Conservation (phyloP, 2,113 vertebrate species). For the Gallinago jamesoni region DNA sequence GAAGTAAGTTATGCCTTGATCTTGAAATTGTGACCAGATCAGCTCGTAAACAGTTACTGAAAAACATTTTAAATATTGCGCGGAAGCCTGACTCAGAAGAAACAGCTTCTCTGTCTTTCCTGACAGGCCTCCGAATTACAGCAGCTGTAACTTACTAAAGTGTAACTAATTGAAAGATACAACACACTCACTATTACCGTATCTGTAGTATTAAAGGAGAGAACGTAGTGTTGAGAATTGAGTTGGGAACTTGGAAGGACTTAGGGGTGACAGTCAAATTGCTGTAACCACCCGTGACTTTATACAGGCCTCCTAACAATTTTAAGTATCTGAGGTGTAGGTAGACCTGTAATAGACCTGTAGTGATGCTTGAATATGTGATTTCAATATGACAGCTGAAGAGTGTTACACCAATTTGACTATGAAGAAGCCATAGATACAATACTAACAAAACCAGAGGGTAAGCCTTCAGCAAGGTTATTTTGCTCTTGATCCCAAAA, state of each 20-base stretch:
- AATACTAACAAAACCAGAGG: neutral
- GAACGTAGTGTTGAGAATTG: neutral
- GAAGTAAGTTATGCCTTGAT: conserved; percentile 17
- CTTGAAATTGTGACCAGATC: conserved; percentile 25
- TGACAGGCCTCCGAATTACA: conserved; percentile 3
- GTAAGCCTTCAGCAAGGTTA: neutral
- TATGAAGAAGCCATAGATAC: neutral
- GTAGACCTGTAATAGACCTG: neutral
- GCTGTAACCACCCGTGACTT: neutral
- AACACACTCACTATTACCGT: neutral
- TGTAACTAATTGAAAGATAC: conserved; percentile 1
- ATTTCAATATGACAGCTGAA: neutral
- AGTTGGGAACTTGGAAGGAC: neutral
- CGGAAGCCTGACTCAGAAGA: neutral
- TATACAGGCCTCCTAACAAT: neutral
- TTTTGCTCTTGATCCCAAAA: neutral
- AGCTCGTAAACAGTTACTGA: conserved; percentile 8
- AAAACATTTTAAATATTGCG: neutral
- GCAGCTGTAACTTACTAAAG: neutral
- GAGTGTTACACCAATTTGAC: neutral
- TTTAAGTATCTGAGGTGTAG: neutral
- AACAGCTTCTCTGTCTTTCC: conserved; percentile 18
- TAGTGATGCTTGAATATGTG: neutral
- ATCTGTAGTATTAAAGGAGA: neutral
- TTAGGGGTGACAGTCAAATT: neutral